Base-by-base conservation (phyloP, 2,113 vertebrate genomes). In the Brachirus orientalis region DNA sequence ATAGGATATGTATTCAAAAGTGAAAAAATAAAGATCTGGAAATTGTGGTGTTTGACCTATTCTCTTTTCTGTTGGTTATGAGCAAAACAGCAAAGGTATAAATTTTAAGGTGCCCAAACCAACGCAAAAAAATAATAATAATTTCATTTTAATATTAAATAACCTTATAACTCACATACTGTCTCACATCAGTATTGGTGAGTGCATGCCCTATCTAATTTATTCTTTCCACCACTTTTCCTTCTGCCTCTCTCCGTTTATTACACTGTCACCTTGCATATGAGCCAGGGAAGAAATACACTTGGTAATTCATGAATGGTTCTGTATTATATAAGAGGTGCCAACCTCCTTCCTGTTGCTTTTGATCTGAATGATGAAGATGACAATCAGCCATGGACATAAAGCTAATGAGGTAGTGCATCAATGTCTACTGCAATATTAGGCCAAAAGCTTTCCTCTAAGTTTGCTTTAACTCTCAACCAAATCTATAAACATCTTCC, bases 111-210 rank as follows among this genome's bases (percentile, higher is more conserved):
- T 47, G n/a, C n/a, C 38, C 9, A 1, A 36, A 13, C 7, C 6
- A 59, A 3, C 0, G 48, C 47, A 20, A 53, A 53, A 57, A 37
- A 74, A 36, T 8, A 28, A 28, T 28, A 28, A 28, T 3, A 28
- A 18, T 63, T 38, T 63, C 0, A 57, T 75, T 22, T 56, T 17
- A 62, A 72, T 57, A 44, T 56, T 3, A 72, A 75, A 66, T 63
- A 41, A 33, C 41, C 50, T 45, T 17, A 45, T 37, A 44, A 12
- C 12, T 55, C 45, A 55, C 28, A 37, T 10, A 8, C 12, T 38
- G 17, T 48, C 50, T 65, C 28, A 58, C 44, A 64, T 71, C 33
- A 55, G 10, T 58, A 53, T 35, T 28, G 35, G 35, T 35, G 58
- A 50, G 10, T 38, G 12, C 8, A 17, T 17, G 19, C 58, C 40